phyloP scores from a whole-genome alignment of 2,888 invertebrate species.

The Hydroisotoma schaefferi region DNA sequence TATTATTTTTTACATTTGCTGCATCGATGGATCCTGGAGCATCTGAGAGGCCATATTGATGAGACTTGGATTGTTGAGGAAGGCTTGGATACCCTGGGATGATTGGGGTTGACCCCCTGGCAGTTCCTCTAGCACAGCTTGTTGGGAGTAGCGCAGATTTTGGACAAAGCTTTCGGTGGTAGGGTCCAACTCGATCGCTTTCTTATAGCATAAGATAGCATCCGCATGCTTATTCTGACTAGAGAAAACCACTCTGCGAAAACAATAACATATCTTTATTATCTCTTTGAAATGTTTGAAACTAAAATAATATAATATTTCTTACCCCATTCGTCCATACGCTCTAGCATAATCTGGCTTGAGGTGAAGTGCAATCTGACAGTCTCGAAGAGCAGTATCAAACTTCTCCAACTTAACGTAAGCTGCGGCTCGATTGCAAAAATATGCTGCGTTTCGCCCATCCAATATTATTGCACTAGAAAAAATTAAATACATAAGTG shows the following conservation, averaged over 20 bases:
- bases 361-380: constrained; percentile 78
- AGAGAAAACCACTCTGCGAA: constrained; percentile 69
- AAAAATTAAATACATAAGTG: constrained; percentile 36
- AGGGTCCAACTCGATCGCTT: constrained; percentile 86
- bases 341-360: constrained; percentile 93
- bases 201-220: constrained; percentile 79
- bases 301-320: not conserved
- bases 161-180: constrained; percentile 84
- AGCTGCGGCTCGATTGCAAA: constrained; percentile 95
- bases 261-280: constrained; percentile 10
- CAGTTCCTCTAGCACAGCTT: constrained; percentile 65
- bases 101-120: constrained; percentile 50
- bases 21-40: constrained; percentile 79
- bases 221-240: constrained; percentile 76
- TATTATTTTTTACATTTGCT: constrained; percentile 60
- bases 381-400: constrained; percentile 81
- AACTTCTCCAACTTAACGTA: constrained; percentile 84
- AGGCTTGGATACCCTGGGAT: constrained; percentile 52
- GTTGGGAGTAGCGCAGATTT: constrained; percentile 63
- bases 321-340: constrained; percentile 79
- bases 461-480: constrained; percentile 81
- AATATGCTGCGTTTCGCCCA: constrained; percentile 86
- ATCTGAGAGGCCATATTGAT: constrained; percentile 80
- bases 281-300: not conserved
- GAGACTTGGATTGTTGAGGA: constrained; percentile 76